phyloP scores from a whole-genome alignment of 2,797 vertebrate species.

The Paedocypris micromegethes region DNA sequence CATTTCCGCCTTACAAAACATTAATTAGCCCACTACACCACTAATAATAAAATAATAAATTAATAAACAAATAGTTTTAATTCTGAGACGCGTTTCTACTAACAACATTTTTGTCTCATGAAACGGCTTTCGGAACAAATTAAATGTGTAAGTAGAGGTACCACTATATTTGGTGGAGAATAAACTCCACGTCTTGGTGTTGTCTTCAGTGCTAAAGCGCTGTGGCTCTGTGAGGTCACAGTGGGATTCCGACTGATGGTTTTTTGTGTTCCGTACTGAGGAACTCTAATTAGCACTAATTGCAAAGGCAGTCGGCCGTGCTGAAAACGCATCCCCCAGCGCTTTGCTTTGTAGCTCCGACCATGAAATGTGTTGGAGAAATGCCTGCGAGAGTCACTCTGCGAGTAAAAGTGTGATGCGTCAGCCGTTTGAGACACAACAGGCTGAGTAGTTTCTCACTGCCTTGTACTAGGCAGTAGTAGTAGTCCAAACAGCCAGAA shows the following conservation, averaged over 20 bases:
- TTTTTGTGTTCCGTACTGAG: slow-evolving; percentile 19
- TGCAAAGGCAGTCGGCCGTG: slow-evolving; percentile 32
- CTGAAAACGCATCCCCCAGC: slow-evolving; percentile 26
- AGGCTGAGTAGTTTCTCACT: slow-evolving; percentile 11
- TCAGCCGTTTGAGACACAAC: neutral
- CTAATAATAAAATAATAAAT: too few species aligned
- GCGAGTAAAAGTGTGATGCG: neutral
- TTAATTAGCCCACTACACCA: too few species aligned
- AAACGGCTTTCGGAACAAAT: too few species aligned
- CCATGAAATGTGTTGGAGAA: slow-evolving; percentile 11
- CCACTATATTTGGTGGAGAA: too few species aligned
- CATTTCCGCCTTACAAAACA: too few species aligned
- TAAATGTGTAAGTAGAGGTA: too few species aligned
- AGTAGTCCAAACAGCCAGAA: neutral
- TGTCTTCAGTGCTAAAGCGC: slow-evolving; percentile 12
- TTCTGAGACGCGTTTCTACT: too few species aligned
- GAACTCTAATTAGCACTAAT: slow-evolving; percentile 41
- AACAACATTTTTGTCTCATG: too few species aligned
- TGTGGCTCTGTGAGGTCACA: slow-evolving; percentile 15
- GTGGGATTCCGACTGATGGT: slow-evolving; percentile 26
- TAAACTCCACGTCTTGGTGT: neutral
- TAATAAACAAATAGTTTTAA: too few species aligned
- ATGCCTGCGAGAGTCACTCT: neutral
- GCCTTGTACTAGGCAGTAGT: neutral
- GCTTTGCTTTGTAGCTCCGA: slow-evolving; percentile 1